Evolutionary conservation across 1,140 invertebrate genomes (phyloP), one percentile per base, ranked within the genome.

Genomic region (Meloidogyne floridensis): DNA sequence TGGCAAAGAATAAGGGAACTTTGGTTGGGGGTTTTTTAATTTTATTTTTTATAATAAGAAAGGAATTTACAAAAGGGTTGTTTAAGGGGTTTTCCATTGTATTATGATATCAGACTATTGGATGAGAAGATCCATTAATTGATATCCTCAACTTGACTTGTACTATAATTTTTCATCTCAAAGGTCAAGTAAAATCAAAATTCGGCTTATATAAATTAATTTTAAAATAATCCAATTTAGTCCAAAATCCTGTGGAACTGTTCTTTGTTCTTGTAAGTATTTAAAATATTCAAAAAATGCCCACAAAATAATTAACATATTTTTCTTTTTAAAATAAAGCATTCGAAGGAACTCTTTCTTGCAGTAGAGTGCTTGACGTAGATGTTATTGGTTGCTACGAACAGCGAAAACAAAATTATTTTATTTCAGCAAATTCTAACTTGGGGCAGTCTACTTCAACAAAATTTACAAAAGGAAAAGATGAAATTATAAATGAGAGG

Each of bases 361-460:
- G 84, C 65, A 87, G 71, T 18, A n/a, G 84, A 32, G 85, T 77
- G 3, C 86, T 85, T 47, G 76, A 85, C 74, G 86, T 85, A 54
- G 84, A 85, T 75, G 86, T 85, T 47, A 85, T 85, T 10, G 86
- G 81, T 53, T 85, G 84, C 77, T 85, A 85, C 75, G 84, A 85
- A 59, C 77, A 73, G 20, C 11, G 84, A 20, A 79, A 80, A 7
- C 80, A 59, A 65, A 65, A 15, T 59, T 15, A 65, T 65, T n/a
- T n/a, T 18, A n/a, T 11, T 65, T n/a, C 59, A n/a, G 3, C 5
- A 5, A n/a, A n/a, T 65, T 65, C 7, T n/a, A 65, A 65, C 15
- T n/a, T n/a, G 11, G 15, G 59, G n/a, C 59, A 65, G 32, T 32
- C 32, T 32, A 32, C 32, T 32, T 32, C 32, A 32, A 32, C 32